phyloP scores from a whole-genome alignment of 2,888 invertebrate species.

The Isotomurus palustris region DNA sequence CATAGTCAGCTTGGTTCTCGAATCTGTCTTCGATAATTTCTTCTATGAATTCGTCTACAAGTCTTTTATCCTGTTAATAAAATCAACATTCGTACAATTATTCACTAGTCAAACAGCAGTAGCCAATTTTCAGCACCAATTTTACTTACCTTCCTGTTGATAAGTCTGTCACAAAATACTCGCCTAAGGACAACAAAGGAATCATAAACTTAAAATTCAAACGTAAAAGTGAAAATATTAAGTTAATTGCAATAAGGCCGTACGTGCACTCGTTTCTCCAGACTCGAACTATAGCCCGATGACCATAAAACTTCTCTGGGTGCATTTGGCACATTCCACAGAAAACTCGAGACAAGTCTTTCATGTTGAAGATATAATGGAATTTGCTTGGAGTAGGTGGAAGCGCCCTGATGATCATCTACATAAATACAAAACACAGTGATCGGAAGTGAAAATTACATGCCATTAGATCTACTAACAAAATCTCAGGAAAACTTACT shows the following conservation, averaged over 20 bases:
- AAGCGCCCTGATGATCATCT: slow-evolving; percentile 68
- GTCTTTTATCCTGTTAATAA: slow-evolving; percentile 58
- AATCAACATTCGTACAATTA: neutral
- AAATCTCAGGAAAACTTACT: slow-evolving; percentile 51
- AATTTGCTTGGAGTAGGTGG: slow-evolving; percentile 90
- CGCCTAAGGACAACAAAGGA: slow-evolving; percentile 50
- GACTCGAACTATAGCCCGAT: slow-evolving; percentile 69
- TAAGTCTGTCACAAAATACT: slow-evolving; percentile 81
- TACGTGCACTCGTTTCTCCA: slow-evolving; percentile 84
- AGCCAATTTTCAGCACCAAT: too few species aligned
- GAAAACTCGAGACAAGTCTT: slow-evolving; percentile 79
- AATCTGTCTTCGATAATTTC: slow-evolving; percentile 56
- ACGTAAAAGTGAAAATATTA: neutral
- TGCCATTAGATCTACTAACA: neutral
- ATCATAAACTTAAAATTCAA: neutral
- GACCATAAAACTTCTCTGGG: slow-evolving; percentile 63
- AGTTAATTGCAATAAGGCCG: neutral
- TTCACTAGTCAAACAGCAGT: neutral
- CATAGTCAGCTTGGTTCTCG: slow-evolving; percentile 58
- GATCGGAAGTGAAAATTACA: slow-evolving; percentile 21
- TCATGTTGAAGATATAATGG: slow-evolving; percentile 90
- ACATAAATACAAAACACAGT: too few species aligned
- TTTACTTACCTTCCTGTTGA: slow-evolving; percentile 58
- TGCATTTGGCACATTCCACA: slow-evolving; percentile 75
- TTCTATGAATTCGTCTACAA: slow-evolving; percentile 61